Percentiles rank a stretch among this genome's conserved stretches.
Evolutionary conservation across 2,113 vertebrate genomes (phyloP).

Genomic region (Actinemys pallida): DNA sequence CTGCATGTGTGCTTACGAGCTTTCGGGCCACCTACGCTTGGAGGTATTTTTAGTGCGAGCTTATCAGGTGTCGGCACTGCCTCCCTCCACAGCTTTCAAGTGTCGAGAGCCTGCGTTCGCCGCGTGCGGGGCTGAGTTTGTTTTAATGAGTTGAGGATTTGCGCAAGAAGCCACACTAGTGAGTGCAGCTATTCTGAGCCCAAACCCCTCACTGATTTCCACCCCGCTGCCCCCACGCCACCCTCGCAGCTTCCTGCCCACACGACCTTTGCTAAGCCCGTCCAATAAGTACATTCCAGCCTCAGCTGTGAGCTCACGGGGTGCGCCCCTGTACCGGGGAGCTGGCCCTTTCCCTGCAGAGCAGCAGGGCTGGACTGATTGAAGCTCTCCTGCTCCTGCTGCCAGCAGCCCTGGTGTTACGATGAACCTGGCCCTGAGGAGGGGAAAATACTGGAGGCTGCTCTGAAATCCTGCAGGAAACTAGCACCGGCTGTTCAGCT

Average conservation of each 20-base stretch:
- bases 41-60: slow-evolving; percentile 56
- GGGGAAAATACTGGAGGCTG: background rate
- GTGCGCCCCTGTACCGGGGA: fast-evolving
- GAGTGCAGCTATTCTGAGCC: background rate
- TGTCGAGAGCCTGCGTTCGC: background rate
- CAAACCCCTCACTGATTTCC: slow-evolving; percentile 6
- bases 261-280: background rate
- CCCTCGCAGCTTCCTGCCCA: background rate
- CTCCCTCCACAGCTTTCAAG: slow-evolving; percentile 27
- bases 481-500: background rate
- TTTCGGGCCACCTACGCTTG: slow-evolving; percentile 56
- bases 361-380: background rate
- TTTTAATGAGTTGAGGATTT: slow-evolving; percentile 25
- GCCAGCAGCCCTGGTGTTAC: background rate
- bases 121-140: background rate
- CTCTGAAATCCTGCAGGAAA: background rate
- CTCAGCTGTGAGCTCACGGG: background rate
- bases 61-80: slow-evolving; percentile 37
- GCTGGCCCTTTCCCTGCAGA: background rate
- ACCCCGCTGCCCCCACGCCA: background rate
- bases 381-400: background rate
- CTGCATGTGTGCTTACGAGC: background rate
- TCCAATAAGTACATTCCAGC: background rate
- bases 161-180: background rate
- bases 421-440: background rate